Percentiles rank a stretch among this genome's conserved stretches.
phyloP scores from a whole-genome alignment of 2,113 vertebrate species.

The Capreolus pygargus region DNA sequence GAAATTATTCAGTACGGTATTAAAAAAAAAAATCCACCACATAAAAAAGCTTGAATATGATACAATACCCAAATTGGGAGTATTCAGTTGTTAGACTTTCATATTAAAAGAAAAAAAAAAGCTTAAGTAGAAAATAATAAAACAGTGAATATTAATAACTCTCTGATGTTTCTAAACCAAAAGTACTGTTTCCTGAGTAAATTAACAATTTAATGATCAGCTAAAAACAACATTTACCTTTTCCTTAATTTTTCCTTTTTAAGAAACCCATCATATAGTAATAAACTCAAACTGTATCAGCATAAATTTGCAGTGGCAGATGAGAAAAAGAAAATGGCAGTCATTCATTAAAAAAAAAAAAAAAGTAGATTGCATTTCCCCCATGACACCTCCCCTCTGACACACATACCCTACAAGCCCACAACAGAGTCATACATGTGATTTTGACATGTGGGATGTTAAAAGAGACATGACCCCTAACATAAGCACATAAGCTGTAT shows the following conservation, averaged over 20 bases:
- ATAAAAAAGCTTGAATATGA: constrained; percentile 3
- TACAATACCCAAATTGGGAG: background rate
- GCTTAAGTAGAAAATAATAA: constrained; percentile 34
- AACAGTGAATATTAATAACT: background rate
- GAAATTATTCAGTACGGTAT: constrained; percentile 49
- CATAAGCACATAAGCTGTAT: background rate
- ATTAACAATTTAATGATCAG: background rate
- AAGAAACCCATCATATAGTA: background rate
- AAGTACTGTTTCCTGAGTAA: constrained; percentile 10
- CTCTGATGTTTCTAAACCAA: background rate
- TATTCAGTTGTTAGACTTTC: background rate
- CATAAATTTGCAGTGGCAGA: background rate
- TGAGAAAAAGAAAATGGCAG: background rate
- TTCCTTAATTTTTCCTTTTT: background rate
- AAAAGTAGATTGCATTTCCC: background rate
- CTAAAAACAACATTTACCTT: background rate
- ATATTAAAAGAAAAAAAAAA: constrained; percentile 8
- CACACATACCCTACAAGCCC: background rate
- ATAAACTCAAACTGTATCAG: background rate
- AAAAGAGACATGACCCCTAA: background rate
- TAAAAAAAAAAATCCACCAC: background rate
- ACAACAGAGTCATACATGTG: background rate
- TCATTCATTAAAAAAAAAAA: background rate
- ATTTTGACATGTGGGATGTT: background rate
- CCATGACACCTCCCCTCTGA: accelerated